Percentiles rank a stretch among this genome's conserved stretches.
Conservation (phyloP, 2,797 vertebrate species). For the Eurystomus glaucurus region DNA sequence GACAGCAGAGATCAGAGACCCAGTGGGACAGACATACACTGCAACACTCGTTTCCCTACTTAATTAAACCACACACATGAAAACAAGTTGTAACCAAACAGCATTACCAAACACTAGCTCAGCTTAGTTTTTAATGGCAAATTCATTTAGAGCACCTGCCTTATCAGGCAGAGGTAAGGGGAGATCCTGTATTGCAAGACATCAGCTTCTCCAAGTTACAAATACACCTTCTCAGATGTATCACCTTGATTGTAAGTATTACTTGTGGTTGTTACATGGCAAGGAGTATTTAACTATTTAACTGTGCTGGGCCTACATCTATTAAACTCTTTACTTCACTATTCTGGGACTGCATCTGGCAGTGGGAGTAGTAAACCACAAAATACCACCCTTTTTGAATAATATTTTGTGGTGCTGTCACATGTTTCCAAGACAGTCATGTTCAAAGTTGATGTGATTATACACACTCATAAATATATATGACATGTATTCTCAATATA, state of each 20-base stretch:
- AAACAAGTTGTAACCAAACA: background rate
- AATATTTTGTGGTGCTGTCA: background rate
- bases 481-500: background rate
- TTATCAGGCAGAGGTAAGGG: background rate
- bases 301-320: background rate
- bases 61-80: background rate
- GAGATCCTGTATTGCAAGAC: background rate
- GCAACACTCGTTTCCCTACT: background rate
- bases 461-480: background rate
- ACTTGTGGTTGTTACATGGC: background rate
- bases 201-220: background rate
- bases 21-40: rapidly evolving
- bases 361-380: background rate
- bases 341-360: background rate
- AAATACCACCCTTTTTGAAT: background rate
- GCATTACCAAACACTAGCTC: background rate
- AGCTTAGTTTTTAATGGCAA: background rate
- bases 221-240: background rate
- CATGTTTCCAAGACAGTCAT: background rate
- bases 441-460: background rate
- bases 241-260: background rate
- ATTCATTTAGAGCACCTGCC: background rate
- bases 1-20: background rate
- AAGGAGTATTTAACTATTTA: background rate
- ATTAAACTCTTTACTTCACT: background rate